Evolutionary conservation across 2,797 vertebrate species (phyloP).

Genomic region (Notolabrus celidotus): DNA sequence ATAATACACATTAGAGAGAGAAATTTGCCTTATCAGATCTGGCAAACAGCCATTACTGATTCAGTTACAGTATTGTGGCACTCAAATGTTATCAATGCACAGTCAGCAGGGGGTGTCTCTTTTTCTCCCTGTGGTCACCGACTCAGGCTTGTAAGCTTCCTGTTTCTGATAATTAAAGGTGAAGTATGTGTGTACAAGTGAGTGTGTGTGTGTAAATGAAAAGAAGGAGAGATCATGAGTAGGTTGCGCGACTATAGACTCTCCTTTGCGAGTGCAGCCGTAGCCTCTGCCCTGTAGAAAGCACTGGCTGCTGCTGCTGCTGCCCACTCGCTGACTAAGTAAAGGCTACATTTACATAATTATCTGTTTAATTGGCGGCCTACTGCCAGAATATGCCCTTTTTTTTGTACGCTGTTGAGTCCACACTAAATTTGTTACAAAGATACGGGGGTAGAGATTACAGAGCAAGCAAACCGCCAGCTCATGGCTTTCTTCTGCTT

Average conservation of each 20-base stretch:
- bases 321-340: constrained; percentile 88
- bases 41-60: constrained; percentile 33
- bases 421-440: constrained; percentile 79
- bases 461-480: constrained; percentile 81
- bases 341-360: constrained; percentile 91
- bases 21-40: constrained; percentile 25
- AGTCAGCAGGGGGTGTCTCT: constrained; percentile 60
- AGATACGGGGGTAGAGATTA: constrained; percentile 83
- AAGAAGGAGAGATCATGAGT: constrained; percentile 46
- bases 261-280: constrained; percentile 50
- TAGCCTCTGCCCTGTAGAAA: constrained; percentile 72
- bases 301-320: constrained; percentile 65
- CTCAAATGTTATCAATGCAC: constrained; percentile 53
- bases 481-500: constrained; percentile 81
- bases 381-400: constrained; percentile 72
- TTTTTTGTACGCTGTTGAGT: constrained; percentile 79
- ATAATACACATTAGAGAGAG: constrained; percentile 25
- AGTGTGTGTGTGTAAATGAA: constrained; percentile 52
- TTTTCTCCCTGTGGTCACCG: constrained; percentile 62
- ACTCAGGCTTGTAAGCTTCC: constrained; percentile 64
- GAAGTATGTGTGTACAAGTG: constrained; percentile 37
- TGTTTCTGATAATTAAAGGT: constrained; percentile 73
- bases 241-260: constrained; percentile 31
- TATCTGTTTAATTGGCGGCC: constrained; percentile 86
- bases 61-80: constrained; percentile 40